A percentile compares a stretch with the other conserved stretches of the same genome.
These are phyloP conservation scores for Mormyrops boulengeri DNA, from an alignment of 2,797 vertebrate genomes.

Conservation along the genomic window DNA sequence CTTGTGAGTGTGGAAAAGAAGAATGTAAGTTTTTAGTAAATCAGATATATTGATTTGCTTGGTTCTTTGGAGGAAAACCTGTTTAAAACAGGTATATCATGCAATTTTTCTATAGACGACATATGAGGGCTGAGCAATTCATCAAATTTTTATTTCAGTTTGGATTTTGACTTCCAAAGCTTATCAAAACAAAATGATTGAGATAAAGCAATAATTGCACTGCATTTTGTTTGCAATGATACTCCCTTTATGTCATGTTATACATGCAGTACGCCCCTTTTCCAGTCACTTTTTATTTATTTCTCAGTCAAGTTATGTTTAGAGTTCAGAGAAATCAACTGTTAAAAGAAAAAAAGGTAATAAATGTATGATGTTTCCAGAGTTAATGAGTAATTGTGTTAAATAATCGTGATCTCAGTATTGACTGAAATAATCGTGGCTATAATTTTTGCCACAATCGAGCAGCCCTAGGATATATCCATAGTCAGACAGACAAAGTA, in stretches of 20 bases:
- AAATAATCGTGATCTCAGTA: not conserved
- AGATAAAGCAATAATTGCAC: not conserved
- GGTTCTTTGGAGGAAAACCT: not conserved
- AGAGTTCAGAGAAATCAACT: not conserved
- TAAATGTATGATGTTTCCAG: not conserved
- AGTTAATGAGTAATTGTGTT: not conserved
- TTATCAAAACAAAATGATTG: not conserved
- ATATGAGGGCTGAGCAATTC: not conserved
- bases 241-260: not conserved
- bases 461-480: not conserved
- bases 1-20: not conserved
- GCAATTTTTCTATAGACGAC: not conserved
- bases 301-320: not conserved
- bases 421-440: not conserved
- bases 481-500: not conserved
- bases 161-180: not conserved
- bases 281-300: not conserved
- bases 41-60: not conserved
- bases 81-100: not conserved
- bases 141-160: not conserved
- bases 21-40: not conserved
- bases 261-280: too few relatives aligned
- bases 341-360: not conserved
- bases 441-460: not conserved
- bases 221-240: not conserved